These are phyloP conservation scores for Hoplostethus atlanticus DNA, from an alignment of 2,797 vertebrate species.

Conservation along the genomic window DNA sequence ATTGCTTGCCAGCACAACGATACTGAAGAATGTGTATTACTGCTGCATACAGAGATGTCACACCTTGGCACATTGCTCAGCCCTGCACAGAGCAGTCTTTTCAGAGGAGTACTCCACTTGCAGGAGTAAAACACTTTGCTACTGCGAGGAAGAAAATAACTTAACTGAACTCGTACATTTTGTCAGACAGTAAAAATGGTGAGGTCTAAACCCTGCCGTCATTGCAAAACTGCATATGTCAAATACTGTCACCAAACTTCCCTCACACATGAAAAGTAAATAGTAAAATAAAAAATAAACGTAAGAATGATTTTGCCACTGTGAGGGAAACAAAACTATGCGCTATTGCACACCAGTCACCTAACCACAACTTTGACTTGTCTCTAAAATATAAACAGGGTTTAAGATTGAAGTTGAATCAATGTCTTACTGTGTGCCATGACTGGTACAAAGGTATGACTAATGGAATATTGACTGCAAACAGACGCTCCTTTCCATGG, in stretches of 20 bases:
- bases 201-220: background rate
- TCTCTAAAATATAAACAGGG: too few species aligned
- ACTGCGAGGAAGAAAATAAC: background rate
- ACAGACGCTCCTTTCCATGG: slow-evolving; percentile 16
- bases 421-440: slow-evolving; percentile 30
- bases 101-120: slow-evolving; percentile 14
- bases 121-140: slow-evolving; percentile 10
- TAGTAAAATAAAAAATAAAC: background rate
- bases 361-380: slow-evolving; percentile 26
- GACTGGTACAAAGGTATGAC: slow-evolving; percentile 14
- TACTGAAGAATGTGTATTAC: slow-evolving; percentile 32
- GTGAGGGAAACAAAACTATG: background rate
- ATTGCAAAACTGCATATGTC: background rate
- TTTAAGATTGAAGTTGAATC: slow-evolving; percentile 45
- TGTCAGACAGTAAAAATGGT: background rate
- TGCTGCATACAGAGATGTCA: slow-evolving; percentile 46
- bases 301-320: background rate
- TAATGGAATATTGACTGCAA: slow-evolving; percentile 38
- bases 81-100: slow-evolving; percentile 3
- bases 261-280: slow-evolving; percentile 3
- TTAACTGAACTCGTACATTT: background rate
- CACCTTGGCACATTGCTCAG: slow-evolving; percentile 14
- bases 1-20: slow-evolving; percentile 34
- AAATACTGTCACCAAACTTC: background rate
- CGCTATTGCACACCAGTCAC: slow-evolving; percentile 23